Base-by-base conservation (phyloP, 2,797 vertebrate species). In the Thalassophryne amazonica region DNA sequence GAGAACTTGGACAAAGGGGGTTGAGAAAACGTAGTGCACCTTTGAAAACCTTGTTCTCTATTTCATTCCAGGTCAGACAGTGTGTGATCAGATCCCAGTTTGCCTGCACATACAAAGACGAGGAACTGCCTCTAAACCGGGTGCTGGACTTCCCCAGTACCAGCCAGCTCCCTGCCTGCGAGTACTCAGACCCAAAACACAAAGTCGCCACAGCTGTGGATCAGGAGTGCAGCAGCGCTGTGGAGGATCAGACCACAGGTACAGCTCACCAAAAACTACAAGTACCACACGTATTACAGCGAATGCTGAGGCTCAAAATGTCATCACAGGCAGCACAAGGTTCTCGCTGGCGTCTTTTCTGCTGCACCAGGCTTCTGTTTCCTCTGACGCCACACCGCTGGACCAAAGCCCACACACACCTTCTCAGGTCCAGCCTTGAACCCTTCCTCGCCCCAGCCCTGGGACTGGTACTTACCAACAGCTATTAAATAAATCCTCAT, bases 51-150 rank as follows among this genome's bases (percentile, higher is more conserved):
- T 2, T 20, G 38, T 12, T 28, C 6, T 4, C 31, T 3, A 17
- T 47, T 45, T 35, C 6, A 22, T 77, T 77, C 7, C 76, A 98
- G 96, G 59, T 84, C 47, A 89, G 69, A 42, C 87, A 88, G 24
- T 70, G 61, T 59, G 83, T 79, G 60, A 83, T 98, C 49, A 92
- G 90, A 46, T 98, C 96, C 23, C 97, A 98, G 80, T 99, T 99
- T 81, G 91, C 94, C 20, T 98, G 95, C 80, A 99, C 95, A 0
- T 98, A 98, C 59, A 89, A 79, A 64, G 94, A 93, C 0, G 93
- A 92, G 3, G 84, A 91, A 0, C 66, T 40, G 48, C 81, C 88
- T 4, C 81, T 91, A 21, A 92, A 71, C 77, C 79, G 78, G 7
- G 69, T 68, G 54, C 82, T 86, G 50, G 66, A 80, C 20, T 93